phyloP scores from a whole-genome alignment of 2,113 vertebrate species.

The Eptatretus burgeri region DNA sequence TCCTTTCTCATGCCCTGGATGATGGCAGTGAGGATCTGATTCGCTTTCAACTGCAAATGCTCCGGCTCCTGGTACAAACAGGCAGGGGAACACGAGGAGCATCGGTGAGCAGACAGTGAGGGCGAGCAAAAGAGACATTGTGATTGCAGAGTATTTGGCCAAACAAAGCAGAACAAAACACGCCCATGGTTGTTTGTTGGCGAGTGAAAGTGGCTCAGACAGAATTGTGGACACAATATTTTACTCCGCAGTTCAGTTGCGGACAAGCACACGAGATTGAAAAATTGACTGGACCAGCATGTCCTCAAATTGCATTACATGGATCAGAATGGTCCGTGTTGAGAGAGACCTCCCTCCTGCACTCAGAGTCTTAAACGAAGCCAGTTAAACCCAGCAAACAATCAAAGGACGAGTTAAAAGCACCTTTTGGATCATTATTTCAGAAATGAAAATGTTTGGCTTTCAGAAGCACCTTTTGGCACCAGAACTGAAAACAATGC shows the following conservation, averaged over 20 bases:
- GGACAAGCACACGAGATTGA: too few species aligned
- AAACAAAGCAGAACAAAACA: too few species aligned
- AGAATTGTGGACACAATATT: too few species aligned
- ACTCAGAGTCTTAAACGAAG: too few species aligned
- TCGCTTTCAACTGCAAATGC: slow-evolving; percentile 85
- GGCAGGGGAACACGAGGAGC: neutral
- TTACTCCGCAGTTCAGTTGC: too few species aligned
- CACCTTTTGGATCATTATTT: too few species aligned
- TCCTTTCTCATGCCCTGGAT: slow-evolving; percentile 99
- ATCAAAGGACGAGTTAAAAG: neutral
- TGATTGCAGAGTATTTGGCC: neutral
- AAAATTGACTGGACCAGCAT: too few species aligned
- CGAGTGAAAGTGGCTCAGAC: too few species aligned
- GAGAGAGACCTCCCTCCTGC: neutral
- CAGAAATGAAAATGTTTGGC: too few species aligned
- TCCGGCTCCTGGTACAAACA: slow-evolving; percentile 43
- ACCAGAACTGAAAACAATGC: too few species aligned
- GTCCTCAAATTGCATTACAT: neutral
- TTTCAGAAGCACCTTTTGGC: neutral
- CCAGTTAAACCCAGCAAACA: too few species aligned
- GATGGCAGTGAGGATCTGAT: slow-evolving; percentile 93
- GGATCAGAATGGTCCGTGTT: neutral
- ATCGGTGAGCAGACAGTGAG: neutral
- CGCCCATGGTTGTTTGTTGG: too few species aligned
- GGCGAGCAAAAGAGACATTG: neutral